These are phyloP conservation scores for Onychostoma macrolepis DNA, from an alignment of 2,113 vertebrate genomes.

Conservation along the genomic window DNA sequence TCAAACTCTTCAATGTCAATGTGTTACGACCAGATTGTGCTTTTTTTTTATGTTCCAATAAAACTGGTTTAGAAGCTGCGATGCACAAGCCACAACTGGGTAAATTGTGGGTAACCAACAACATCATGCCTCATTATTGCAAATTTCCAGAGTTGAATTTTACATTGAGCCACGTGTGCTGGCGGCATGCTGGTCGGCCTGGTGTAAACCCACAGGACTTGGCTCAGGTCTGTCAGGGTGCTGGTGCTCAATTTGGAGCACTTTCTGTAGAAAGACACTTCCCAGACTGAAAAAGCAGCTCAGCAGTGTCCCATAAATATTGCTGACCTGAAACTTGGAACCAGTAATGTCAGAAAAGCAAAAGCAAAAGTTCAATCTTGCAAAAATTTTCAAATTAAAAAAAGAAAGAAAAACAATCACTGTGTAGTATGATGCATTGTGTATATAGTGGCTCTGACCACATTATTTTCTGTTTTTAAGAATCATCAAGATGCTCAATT, in stretches of 20 bases:
- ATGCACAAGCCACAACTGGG: not conserved
- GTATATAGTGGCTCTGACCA: no score
- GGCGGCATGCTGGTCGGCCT: not conserved
- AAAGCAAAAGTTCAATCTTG: not conserved
- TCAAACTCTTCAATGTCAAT: not conserved
- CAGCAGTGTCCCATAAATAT: not conserved
- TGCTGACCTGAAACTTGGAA: not conserved
- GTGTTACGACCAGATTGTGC: not conserved
- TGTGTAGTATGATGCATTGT: no score
- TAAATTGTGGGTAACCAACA: constrained; percentile 18
- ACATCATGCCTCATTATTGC: not conserved
- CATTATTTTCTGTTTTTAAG: not conserved
- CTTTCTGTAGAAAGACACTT: not conserved
- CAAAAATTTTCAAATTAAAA: not conserved
- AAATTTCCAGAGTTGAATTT: not conserved
- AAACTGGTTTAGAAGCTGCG: not conserved
- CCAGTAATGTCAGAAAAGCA: not conserved
- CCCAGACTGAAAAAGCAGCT: not conserved
- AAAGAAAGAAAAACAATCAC: no score
- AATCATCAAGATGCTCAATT: not conserved
- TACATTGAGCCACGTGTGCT: not conserved
- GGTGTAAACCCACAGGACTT: not conserved
- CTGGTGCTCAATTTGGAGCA: not conserved
- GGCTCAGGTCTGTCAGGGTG: no score
- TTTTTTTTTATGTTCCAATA: not conserved